Evolutionary conservation across 2,888 invertebrate species (phyloP).

Genomic region (Bembecia ichneumoniformis): DNA sequence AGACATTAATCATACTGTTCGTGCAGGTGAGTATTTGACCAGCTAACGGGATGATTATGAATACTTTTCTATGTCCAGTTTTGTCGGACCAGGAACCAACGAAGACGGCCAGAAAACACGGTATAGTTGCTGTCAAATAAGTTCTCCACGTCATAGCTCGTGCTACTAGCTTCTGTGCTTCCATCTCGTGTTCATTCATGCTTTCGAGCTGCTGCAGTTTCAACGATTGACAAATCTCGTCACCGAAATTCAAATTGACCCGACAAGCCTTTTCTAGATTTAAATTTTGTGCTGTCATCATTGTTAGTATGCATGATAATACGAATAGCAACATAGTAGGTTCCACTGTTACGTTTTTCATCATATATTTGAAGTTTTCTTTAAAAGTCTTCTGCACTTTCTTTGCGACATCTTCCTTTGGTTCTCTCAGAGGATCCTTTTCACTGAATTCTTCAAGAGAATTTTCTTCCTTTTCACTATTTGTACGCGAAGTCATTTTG

Average conservation of each 20-base stretch:
- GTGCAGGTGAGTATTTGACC: conserved; percentile 80
- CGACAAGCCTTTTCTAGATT: conserved; percentile 88
- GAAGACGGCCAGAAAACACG: conserved; percentile 82
- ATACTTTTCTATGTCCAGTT: conserved; percentile 78
- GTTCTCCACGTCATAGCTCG: conserved; percentile 85
- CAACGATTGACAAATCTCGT: conserved; percentile 80
- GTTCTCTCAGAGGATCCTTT: conserved; percentile 24
- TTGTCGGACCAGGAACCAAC: conserved; percentile 83
- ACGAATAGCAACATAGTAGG: conserved; percentile 41
- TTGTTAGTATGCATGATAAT: conserved; percentile 53
- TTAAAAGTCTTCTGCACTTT: conserved; percentile 17
- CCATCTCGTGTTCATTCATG: conserved; percentile 63
- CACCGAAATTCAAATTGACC: conserved; percentile 80
- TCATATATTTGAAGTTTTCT: conserved; percentile 19
- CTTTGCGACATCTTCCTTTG: conserved; percentile 6
- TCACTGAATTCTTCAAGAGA: conserved; percentile 19
- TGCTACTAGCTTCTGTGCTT: conserved; percentile 78
- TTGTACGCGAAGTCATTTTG: not conserved
- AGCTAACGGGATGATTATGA: conserved; percentile 79
- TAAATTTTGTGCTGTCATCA: conserved; percentile 83
- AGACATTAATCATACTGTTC: conserved; percentile 81
- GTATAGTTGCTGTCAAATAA: conserved; percentile 82
- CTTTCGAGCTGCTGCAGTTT: conserved; percentile 75
- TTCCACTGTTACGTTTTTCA: conserved; percentile 43
- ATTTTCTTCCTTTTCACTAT: conserved; percentile 1